phyloP scores from a whole-genome alignment of 1,140 invertebrate genomes.

The Microplitis demolitor region DNA sequence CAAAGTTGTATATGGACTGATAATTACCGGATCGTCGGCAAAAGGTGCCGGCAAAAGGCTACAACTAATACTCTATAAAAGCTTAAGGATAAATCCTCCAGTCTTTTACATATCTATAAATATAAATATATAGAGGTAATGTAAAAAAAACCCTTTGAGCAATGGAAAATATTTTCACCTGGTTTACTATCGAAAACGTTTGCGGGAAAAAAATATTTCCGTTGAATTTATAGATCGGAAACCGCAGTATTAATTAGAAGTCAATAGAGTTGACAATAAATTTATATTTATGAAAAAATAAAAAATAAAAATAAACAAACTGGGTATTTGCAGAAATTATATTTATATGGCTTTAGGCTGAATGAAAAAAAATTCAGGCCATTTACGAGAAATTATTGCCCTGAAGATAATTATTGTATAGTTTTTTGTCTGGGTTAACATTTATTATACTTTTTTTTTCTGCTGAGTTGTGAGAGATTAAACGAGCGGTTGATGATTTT shows the following conservation, averaged over 20 bases:
- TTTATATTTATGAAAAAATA: background rate
- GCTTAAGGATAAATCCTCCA: background rate
- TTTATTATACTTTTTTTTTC: background rate
- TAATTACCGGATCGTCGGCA: constrained; percentile 24
- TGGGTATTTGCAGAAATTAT: background rate
- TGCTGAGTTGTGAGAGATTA: background rate
- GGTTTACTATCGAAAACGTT: no score
- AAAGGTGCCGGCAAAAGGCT: constrained; percentile 8
- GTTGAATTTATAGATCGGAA: no score
- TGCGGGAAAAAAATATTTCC: no score
- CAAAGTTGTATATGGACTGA: constrained; percentile 30
- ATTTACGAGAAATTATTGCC: background rate
- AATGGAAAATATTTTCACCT: no score
- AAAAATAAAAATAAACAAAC: background rate
- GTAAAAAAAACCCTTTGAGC: background rate
- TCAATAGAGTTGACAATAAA: background rate
- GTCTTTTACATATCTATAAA: background rate
- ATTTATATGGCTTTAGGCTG: background rate
- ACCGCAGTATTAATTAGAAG: background rate
- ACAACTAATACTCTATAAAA: background rate
- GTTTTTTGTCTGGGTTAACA: background rate
- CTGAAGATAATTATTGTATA: background rate
- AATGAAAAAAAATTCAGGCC: background rate
- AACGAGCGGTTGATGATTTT: background rate
- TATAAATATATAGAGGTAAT: background rate